Conservation (phyloP, 2,888 invertebrate species). For the Pristionchus arcanus region DNA sequence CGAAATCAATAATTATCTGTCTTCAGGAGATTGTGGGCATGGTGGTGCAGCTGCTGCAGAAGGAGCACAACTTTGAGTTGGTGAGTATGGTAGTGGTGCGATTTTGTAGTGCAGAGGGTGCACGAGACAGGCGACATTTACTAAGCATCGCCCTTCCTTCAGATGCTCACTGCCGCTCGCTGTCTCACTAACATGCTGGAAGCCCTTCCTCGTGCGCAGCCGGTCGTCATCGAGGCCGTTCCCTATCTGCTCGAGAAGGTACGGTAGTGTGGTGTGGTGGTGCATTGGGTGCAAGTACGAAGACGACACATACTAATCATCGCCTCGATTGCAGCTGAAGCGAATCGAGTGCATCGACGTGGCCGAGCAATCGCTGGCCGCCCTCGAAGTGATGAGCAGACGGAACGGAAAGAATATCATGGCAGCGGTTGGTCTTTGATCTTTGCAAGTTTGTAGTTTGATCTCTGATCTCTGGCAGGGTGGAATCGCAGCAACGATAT, state of each 20-base stretch:
- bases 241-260: conserved; percentile 94
- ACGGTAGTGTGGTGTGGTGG: conserved; percentile 25
- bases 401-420: conserved; percentile 97
- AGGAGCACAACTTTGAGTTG: conserved; percentile 99
- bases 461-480: conserved; percentile 83
- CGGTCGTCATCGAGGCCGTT: conserved; percentile 95
- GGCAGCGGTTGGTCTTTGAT: conserved; percentile 86
- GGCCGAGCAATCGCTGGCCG: conserved; percentile 97
- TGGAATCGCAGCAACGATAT: conserved; percentile 95
- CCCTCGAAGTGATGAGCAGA: conserved; percentile 95
- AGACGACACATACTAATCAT: background rate
- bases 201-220: conserved; percentile 94
- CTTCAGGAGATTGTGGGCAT: conserved; percentile 95
- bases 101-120: no score
- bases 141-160: conserved; percentile 48
- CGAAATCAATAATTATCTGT: background rate
- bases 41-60: conserved; percentile 91
- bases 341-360: conserved; percentile 99
- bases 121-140: conserved; percentile 72
- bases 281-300: background rate
- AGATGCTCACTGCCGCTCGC: conserved; percentile 99
- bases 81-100: conserved; percentile 79
- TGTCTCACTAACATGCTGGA: conserved; percentile 99
- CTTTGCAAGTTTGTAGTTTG: conserved; percentile 31
- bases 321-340: conserved; percentile 85